A percentile compares a stretch with the other conserved stretches of the same genome.
phyloP scores from a whole-genome alignment of 2,888 invertebrate species.

The Phymatocera aterrima region DNA sequence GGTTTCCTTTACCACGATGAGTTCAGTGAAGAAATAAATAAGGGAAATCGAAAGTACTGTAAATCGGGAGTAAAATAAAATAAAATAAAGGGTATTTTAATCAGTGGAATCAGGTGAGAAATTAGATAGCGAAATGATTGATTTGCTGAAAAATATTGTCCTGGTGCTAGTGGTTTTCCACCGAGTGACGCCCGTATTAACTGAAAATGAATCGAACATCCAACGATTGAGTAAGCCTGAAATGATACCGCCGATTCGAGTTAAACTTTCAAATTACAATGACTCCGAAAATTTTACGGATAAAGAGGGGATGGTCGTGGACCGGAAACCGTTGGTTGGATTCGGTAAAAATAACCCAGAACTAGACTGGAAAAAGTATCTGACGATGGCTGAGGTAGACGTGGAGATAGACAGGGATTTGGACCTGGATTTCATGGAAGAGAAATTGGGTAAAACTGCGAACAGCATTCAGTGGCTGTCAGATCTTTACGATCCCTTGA shows the following conservation, averaged over 20 bases:
- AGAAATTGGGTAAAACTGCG: conserved; percentile 63
- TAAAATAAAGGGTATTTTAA: background rate
- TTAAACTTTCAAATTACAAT: conserved; percentile 50
- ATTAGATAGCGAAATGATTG: background rate
- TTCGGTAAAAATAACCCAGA: conserved; percentile 71
- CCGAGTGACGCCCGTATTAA: conserved; percentile 27
- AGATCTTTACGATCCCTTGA: conserved; percentile 81
- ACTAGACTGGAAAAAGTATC: conserved; percentile 68
- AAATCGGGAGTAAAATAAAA: background rate
- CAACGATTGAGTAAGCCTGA: conserved; percentile 50
- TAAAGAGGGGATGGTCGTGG: conserved; percentile 25
- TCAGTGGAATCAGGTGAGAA: background rate
- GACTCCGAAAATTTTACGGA: conserved; percentile 48
- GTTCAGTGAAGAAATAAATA: conserved; percentile 11
- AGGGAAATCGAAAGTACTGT: background rate
- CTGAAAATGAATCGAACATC: conserved; percentile 55
- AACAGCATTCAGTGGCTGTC: conserved; percentile 81
- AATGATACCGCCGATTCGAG: conserved; percentile 20
- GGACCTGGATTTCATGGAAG: conserved; percentile 69
- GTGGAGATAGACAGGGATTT: conserved; percentile 58
- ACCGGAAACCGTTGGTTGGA: conserved; percentile 53
- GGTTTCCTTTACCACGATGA: background rate
- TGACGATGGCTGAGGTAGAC: conserved; percentile 58
- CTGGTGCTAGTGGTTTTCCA: background rate
- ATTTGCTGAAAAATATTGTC: background rate